Evolutionary conservation across 2,797 vertebrate genomes (phyloP), one percentile per base, ranked within the genome.

Genomic region (Urosaurus nigricauda): DNA sequence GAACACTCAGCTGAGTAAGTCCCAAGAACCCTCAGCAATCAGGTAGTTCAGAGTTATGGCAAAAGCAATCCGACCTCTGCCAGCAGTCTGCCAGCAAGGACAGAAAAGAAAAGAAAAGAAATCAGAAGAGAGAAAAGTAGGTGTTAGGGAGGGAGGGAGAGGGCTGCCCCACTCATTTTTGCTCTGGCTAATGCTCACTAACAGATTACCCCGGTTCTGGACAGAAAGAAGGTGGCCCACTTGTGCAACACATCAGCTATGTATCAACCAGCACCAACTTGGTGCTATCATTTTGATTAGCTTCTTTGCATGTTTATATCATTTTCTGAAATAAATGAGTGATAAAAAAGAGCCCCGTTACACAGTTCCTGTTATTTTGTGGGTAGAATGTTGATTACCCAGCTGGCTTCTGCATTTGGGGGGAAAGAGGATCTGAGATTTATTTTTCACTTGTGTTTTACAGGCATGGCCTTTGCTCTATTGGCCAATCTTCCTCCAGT

Each of bases 381-480:
- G 24, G 83, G 3, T 75, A 26, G 13, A 16, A 84, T 35, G 29
- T 16, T 80, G 11, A 60, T 74, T 89, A 78, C 43, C 63, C 65
- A 53, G 16, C 35, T 19, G 73, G 24, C 47, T 43, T 0, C 17
- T 9, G 19, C 40, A 65, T 51, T 53, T 12, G 26, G 24, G 5
- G 4, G 13, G 26, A 79, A 35, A 89, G 29, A 47, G 89, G 3
- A 53, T 70, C 40, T 87, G 53, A 77, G 40, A 77, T 82, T 2
- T 53, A 11, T 4, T 6, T 78, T 79, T 82, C 53, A 24, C 79
- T 86, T 43, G 3, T 94, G 58, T 85, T 91, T 95, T 91, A 65
- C 94, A 99, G 98, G 98, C 58, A 98, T 98, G 98, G 98, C 98
- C 0, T 99, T 99, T 4, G 98, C 98, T 0, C 96, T 99, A 68